These are phyloP conservation scores for Melanotaenia nigrans DNA, from an alignment of 2,797 vertebrate species.

Conservation along the genomic window DNA sequence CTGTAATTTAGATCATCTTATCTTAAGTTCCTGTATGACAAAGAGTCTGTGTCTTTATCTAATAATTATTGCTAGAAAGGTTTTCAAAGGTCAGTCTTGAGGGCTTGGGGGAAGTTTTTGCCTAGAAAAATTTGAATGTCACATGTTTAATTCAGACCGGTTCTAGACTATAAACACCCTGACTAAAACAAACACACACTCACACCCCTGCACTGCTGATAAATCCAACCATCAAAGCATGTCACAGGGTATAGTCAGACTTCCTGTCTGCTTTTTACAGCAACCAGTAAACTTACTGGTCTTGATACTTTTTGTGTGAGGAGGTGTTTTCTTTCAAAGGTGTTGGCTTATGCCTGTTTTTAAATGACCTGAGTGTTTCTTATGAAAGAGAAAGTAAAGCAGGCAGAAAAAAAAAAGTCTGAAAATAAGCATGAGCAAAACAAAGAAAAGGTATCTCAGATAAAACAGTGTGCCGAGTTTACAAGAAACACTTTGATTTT, in stretches of 20 bases:
- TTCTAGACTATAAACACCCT: conserved; percentile 16
- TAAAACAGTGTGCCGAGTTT: conserved; percentile 28
- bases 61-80: conserved; percentile 6
- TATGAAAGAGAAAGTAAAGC: conserved; percentile 35
- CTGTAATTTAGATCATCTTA: conserved; percentile 17
- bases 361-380: conserved; percentile 3
- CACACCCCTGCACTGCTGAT: conserved; percentile 16
- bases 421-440: conserved; percentile 13
- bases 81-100: conserved; percentile 50
- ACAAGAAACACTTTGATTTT: conserved; percentile 48
- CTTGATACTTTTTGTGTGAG: background rate
- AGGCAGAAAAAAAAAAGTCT: background rate
- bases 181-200: conserved; percentile 23
- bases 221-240: conserved; percentile 35
- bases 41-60: conserved; percentile 19
- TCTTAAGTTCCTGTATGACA: conserved; percentile 22
- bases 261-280: conserved; percentile 53
- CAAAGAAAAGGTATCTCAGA: conserved; percentile 1
- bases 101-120: conserved; percentile 30
- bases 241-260: conserved; percentile 18
- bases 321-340: conserved; percentile 6
- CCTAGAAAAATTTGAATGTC: conserved; percentile 23
- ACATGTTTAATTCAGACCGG: conserved; percentile 13
- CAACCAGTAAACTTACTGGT: conserved; percentile 6
- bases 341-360: background rate